A percentile compares a stretch with the other conserved stretches of the same genome.
Conservation (phyloP, 2,797 vertebrate genomes). For the Australoheros facetus region DNA sequence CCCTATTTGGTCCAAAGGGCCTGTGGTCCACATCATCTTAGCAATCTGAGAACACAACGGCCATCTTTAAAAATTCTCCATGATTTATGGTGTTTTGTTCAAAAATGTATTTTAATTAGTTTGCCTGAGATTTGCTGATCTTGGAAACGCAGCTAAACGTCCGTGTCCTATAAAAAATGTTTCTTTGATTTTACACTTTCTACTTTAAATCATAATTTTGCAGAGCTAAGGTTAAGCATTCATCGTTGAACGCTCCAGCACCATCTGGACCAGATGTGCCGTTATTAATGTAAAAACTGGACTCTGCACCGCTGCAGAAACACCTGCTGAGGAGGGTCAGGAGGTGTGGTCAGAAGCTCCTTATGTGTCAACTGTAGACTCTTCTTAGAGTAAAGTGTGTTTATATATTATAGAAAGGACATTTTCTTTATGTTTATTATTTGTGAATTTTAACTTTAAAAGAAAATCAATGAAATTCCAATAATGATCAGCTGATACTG, state of each 20-base stretch:
- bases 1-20: neutral
- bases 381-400: no score
- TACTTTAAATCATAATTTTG: neutral
- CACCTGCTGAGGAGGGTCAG: neutral
- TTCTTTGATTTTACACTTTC: neutral
- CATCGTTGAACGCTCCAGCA: no score
- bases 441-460: neutral
- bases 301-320: neutral
- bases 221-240: neutral
- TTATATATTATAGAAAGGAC: neutral
- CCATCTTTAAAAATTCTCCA: neutral
- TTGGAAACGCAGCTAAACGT: neutral
- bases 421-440: neutral
- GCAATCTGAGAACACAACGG: neutral
- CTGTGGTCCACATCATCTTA: neutral
- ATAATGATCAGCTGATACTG: constrained; percentile 14
- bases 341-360: neutral
- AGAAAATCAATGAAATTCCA: neutral
- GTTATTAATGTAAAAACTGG: no score
- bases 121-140: no score
- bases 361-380: neutral
- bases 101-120: neutral
- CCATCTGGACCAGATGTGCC: no score
- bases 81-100: neutral
- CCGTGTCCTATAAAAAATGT: neutral